A percentile compares a stretch with the other conserved stretches of the same genome.
Evolutionary conservation across 2,888 invertebrate genomes (phyloP).

Genomic region (Melieria omissa): DNA sequence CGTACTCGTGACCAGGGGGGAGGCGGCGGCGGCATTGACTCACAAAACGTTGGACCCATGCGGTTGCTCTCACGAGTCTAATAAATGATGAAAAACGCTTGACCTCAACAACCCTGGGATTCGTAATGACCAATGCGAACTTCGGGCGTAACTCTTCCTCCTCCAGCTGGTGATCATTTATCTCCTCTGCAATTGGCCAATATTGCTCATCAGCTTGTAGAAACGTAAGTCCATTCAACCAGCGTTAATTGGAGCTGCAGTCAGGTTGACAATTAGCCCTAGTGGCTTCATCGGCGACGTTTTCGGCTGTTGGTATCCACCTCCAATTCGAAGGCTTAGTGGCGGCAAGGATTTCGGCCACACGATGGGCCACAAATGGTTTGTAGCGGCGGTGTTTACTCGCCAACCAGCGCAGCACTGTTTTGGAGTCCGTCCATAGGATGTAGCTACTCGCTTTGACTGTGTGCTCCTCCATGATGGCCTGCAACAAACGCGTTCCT

Average conservation of each 20-base stretch:
- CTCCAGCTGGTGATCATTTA: not conserved
- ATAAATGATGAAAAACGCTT: not conserved
- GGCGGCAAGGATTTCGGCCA: slow-evolving; percentile 45
- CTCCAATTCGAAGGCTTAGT: slow-evolving; percentile 43
- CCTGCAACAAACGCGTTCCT: slow-evolving; percentile 32
- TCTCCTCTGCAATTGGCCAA: slow-evolving; percentile 5
- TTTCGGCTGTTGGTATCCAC: slow-evolving; percentile 47
- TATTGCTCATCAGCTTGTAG: not conserved
- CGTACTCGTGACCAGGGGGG: not conserved
- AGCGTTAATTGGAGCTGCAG: slow-evolving; percentile 18
- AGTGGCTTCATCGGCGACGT: slow-evolving; percentile 48
- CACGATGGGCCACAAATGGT: slow-evolving; percentile 30
- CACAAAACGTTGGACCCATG: not conserved
- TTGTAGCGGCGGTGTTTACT: slow-evolving; percentile 27
- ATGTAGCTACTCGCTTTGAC: slow-evolving; percentile 15
- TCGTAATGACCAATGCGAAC: not conserved
- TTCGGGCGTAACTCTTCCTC: not conserved
- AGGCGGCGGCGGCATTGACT: not conserved
- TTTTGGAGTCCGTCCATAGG: slow-evolving; percentile 29
- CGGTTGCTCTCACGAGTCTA: not conserved
- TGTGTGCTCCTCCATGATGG: slow-evolving; percentile 20
- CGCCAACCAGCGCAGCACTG: slow-evolving; percentile 25
- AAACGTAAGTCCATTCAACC: slow-evolving; percentile 21
- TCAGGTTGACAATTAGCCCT: slow-evolving; percentile 21
- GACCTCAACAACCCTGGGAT: not conserved